Percentiles rank a stretch among this genome's conserved stretches.
Conservation (phyloP, 2,888 invertebrate species). For the Cynaeus angustus region DNA sequence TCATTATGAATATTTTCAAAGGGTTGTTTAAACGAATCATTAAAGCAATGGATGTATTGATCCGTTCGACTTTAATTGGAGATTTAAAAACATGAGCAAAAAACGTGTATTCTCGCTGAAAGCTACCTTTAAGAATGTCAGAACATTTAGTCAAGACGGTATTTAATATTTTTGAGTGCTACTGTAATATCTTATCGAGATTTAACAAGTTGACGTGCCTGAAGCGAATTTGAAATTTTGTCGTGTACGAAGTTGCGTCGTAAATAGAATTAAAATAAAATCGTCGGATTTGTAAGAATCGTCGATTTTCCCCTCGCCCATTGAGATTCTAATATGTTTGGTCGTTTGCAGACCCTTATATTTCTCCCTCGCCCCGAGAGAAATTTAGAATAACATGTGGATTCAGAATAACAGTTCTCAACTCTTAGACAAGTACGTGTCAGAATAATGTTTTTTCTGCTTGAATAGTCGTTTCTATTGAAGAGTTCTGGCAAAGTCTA, state of each 20-base stretch:
- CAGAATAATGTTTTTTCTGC: conserved; percentile 59
- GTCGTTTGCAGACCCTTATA: conserved; percentile 42
- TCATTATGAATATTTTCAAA: conserved; percentile 27
- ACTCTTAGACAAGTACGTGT: conserved; percentile 46
- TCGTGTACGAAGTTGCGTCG: background rate
- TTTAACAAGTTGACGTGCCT: too few species aligned
- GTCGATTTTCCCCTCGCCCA: conserved; percentile 40
- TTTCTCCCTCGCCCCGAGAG: conserved; percentile 36
- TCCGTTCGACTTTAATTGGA: conserved; percentile 6
- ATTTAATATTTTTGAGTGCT: too few species aligned
- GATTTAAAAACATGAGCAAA: background rate
- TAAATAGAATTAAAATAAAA: background rate
- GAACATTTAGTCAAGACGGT: background rate
- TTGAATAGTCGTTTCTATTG: conserved; percentile 61
- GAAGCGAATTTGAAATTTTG: background rate
- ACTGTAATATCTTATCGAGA: too few species aligned
- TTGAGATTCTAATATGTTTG: conserved; percentile 41
- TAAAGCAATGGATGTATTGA: conserved; percentile 22
- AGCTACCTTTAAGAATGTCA: background rate
- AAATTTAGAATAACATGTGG: conserved; percentile 45
- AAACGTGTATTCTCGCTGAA: background rate
- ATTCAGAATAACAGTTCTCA: conserved; percentile 43
- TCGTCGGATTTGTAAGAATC: conserved; percentile 30
- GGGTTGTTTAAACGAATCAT: conserved; percentile 39
- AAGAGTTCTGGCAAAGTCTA: conserved; percentile 54